Conservation (phyloP, 2,888 invertebrate genomes). For the Sinentomon sp. region DNA sequence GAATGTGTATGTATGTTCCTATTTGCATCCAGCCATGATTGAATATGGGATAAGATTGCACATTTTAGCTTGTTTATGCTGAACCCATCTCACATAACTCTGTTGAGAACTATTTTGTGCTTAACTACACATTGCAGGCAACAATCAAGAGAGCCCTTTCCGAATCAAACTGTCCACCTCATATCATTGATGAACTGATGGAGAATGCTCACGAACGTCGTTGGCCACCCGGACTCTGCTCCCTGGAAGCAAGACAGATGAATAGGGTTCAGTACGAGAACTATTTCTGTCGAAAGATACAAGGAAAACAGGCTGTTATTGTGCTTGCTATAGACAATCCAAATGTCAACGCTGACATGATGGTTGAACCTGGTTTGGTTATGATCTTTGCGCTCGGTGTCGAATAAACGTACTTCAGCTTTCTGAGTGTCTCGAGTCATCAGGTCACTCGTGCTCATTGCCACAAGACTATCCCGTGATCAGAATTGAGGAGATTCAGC, state of each 20-base stretch:
- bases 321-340: constrained; percentile 81
- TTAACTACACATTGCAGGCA: constrained; percentile 43
- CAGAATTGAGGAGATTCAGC: no score
- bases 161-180: constrained; percentile 78
- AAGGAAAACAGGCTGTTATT: constrained; percentile 82
- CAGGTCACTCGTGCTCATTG: no score
- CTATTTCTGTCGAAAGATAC: constrained; percentile 77
- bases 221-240: constrained; percentile 79
- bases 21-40: background rate
- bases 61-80: no score
- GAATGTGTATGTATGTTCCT: background rate
- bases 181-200: constrained; percentile 80
- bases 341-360: constrained; percentile 85
- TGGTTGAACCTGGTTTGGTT: constrained; percentile 81
- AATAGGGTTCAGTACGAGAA: constrained; percentile 79
- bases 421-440: no score
- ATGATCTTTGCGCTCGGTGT: constrained; percentile 98
- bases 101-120: no score
- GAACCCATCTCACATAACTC: no score
- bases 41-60: no score
- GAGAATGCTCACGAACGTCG: constrained; percentile 86
- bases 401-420: constrained; percentile 20
- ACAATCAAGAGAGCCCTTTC: constrained; percentile 78
- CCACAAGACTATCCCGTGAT: no score
- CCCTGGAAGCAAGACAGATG: constrained; percentile 75